Evolutionary conservation across 2,797 vertebrate genomes (phyloP), one percentile per base, ranked within the genome.

Genomic region (Pipistrellus pipistrellus): DNA sequence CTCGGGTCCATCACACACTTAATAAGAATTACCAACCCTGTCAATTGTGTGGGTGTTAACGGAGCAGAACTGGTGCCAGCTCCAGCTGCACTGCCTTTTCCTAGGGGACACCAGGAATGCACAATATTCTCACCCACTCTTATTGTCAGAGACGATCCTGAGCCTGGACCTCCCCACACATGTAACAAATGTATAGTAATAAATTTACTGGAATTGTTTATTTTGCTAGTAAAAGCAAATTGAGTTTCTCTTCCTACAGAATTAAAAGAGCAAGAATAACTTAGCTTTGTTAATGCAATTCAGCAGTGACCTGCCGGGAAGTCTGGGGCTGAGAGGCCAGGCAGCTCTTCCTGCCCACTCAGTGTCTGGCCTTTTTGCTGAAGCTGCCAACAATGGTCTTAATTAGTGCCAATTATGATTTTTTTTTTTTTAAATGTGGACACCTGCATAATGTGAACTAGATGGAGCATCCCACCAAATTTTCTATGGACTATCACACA

Each of bases 381-480:
- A 96, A 96, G 82, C 96, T 98, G 97, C 96, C 98, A 98, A 97
- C 94, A 97, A 44, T 91, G 95, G 96, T 98, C 88, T 97, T 97
- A 98, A 98, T 98, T 98, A 98, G 97, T 97, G 98, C 97, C 97
- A 98, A 98, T 98, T 98, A 98, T 93, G 96, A 90, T 93, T 96
- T 93, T 96, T 97, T 97, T 71, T n/a, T 97, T 97, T 38, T 71
- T n/a, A 46, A 85, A 93, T 82, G 71, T 72, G 76, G 94, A 95
- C 95, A 96, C 93, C 88, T 94, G 92, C 66, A 90, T 92, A 93
- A 96, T 96, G 97, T 97, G 93, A 97, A 97, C 87, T 96, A 85
- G 93, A 91, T 82, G 96, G 93, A 97, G 80, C 96, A 78, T 72
- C 96, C 69, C 95, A 97, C 96, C 91, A 96, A 95, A 95, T 97